A percentile compares a stretch with the other conserved stretches of the same genome.
phyloP scores from a whole-genome alignment of 2,797 vertebrate genomes.

The Menidia menidia region DNA sequence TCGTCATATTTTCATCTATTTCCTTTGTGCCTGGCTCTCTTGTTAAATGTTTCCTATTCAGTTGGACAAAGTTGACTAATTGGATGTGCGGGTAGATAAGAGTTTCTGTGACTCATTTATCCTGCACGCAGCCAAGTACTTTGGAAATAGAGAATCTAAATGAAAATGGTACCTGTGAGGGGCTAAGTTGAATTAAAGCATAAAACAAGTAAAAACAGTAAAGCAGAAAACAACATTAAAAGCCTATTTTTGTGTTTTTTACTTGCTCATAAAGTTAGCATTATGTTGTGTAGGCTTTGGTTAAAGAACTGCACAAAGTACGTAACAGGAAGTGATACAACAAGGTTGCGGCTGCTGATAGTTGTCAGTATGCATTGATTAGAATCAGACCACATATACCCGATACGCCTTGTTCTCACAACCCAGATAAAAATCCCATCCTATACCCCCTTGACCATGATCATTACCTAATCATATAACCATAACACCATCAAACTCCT shows the following conservation, averaged over 20 bases:
- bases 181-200: conserved; percentile 21
- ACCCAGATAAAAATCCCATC: background rate
- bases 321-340: background rate
- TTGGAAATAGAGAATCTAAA: background rate
- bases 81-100: conserved; percentile 41
- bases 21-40: background rate
- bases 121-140: background rate
- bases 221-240: conserved; percentile 5
- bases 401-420: conserved; percentile 1
- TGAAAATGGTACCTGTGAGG: conserved; percentile 12
- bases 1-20: background rate
- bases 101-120: conserved; percentile 16
- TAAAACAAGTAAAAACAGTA: background rate
- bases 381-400: conserved; percentile 1
- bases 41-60: conserved; percentile 7
- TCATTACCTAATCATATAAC: background rate
- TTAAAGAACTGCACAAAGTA: background rate
- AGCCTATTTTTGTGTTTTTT: conserved; percentile 1
- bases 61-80: conserved; percentile 40
- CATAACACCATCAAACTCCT: conserved; percentile 15
- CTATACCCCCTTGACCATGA: conserved; percentile 13
- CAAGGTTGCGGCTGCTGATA: background rate
- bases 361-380: background rate
- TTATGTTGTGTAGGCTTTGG: background rate
- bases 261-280: background rate